Percentiles rank a stretch among this genome's conserved stretches.
Conservation (phyloP, 2,797 vertebrate species). For the Darevskia mixta region DNA sequence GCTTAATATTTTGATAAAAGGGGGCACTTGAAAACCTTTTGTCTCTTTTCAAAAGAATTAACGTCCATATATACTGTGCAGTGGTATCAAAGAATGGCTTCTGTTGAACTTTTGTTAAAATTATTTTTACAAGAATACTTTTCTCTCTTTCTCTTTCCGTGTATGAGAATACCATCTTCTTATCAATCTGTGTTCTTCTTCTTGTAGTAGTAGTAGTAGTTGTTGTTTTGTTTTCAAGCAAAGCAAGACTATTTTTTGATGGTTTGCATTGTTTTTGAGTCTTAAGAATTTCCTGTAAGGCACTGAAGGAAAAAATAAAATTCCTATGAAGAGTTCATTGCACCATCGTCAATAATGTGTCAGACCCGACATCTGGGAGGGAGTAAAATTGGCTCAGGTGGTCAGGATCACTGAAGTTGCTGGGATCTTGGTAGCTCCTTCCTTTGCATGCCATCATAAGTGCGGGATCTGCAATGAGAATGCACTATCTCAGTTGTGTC, state of each 20-base stretch:
- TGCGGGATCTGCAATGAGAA: slow-evolving; percentile 77
- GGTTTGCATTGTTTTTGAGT: slow-evolving; percentile 97
- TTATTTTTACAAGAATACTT: slow-evolving; percentile 77
- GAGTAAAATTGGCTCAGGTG: slow-evolving; percentile 84
- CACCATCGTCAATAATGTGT: slow-evolving; percentile 91
- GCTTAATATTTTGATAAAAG: slow-evolving; percentile 69
- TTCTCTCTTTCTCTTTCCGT: slow-evolving; percentile 60
- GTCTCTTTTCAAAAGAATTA: slow-evolving; percentile 69
- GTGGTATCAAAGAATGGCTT: slow-evolving; percentile 99
- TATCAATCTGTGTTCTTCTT: slow-evolving; percentile 75
- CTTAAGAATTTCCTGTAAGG: slow-evolving; percentile 98
- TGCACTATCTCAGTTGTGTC: slow-evolving; percentile 55
- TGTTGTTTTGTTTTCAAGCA: slow-evolving; percentile 86
- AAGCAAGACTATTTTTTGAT: slow-evolving; percentile 93
- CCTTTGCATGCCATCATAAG: slow-evolving; percentile 69
- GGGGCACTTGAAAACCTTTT: slow-evolving; percentile 64
- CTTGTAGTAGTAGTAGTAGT: slow-evolving; percentile 72
- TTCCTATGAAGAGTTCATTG: slow-evolving; percentile 92
- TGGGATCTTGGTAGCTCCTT: slow-evolving; percentile 82
- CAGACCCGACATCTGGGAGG: slow-evolving; percentile 83
- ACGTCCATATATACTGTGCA: slow-evolving; percentile 90
- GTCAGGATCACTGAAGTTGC: slow-evolving; percentile 86
- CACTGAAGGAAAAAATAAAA: slow-evolving; percentile 95
- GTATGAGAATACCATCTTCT: slow-evolving; percentile 75
- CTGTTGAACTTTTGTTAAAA: slow-evolving; percentile 80